Percentiles rank a stretch among this genome's conserved stretches.
These are phyloP conservation scores for Polyergus mexicanus DNA, from an alignment of 1,140 invertebrate species.

Conservation along the genomic window DNA sequence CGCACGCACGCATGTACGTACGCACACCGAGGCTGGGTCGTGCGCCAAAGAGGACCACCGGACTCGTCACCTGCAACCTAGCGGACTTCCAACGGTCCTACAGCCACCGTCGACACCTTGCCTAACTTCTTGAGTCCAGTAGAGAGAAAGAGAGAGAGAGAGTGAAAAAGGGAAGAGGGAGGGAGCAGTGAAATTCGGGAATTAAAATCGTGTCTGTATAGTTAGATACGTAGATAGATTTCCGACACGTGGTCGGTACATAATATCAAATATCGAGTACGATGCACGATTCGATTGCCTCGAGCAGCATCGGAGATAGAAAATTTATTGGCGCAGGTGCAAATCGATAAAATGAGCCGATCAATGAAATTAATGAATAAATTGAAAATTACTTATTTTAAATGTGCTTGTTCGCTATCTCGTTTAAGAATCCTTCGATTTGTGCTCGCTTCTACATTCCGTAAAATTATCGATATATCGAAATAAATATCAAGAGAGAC, in stretches of 20 bases:
- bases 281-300: not conserved
- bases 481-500: not conserved
- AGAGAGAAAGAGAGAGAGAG: not conserved
- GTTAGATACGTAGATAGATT: not conserved
- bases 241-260: not conserved
- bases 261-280: not conserved
- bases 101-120: conserved; percentile 81
- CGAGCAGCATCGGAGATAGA: not conserved
- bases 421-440: not conserved
- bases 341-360: not conserved
- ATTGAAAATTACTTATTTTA: conserved; percentile 4
- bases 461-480: not conserved
- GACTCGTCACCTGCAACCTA: conserved; percentile 83
- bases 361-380: not conserved
- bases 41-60: conserved; percentile 80
- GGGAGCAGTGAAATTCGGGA: conserved; percentile 20
- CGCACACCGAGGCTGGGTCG: conserved; percentile 63
- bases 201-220: conserved; percentile 38
- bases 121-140: conserved; percentile 65
- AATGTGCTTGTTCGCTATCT: not conserved
- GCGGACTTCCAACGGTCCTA: conserved; percentile 74
- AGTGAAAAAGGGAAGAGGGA: no score
- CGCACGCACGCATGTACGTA: conserved; percentile 64
- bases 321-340: conserved; percentile 24
- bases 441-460: no score